Base-by-base conservation (phyloP, 2,113 vertebrate species). In the Amblyornis subalaris region DNA sequence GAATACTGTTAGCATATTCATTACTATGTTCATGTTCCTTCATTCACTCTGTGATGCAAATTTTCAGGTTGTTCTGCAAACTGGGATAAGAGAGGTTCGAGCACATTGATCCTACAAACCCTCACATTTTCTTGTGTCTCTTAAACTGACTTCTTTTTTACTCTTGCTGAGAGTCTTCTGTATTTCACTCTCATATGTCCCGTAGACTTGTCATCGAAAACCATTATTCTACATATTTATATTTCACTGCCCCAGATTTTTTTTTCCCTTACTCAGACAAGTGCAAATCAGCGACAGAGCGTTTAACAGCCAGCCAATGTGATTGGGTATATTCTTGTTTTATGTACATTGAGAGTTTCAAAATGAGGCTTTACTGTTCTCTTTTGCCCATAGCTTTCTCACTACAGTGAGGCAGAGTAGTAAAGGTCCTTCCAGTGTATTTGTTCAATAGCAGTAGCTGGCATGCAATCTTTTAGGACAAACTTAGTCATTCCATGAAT, bases 1-100 rank as follows among this genome's bases (percentile, higher is more conserved):
- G 18, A 74, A 60, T 53, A 71, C 15, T 55, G 24, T 92, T 90
- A 84, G 26, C 53, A 81, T 94, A 89, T 93, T 94, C 86, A 92
- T 87, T 57, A 64, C n/a, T 78, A 22, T 42, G 35, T 64, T 94
- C 55, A 58, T 12, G 14, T 71, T 29, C 31, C 48, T 75, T 88
- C 25, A 45, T 80, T 94, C 14, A 42, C 9, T 51, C 28, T 60
- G 18, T 77, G 22, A 87, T 64, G n/a, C 28, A 87, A 78, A 64
- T 81, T 84, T 62, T 74, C 1, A 0, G 6, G 71, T 61, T 77
- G 24, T 36, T 86, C 19, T 51, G 44, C 7, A 14, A 26, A 42
- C 33, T 45, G 10, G 45, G 18, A 26, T 75, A 73, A 65, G 9
- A 89, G 11, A 70, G 67, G 4, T 55, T 71, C 55, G 23, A 82